Base-by-base conservation (phyloP, 2,888 invertebrate species). In the Alsophila aescularia region DNA sequence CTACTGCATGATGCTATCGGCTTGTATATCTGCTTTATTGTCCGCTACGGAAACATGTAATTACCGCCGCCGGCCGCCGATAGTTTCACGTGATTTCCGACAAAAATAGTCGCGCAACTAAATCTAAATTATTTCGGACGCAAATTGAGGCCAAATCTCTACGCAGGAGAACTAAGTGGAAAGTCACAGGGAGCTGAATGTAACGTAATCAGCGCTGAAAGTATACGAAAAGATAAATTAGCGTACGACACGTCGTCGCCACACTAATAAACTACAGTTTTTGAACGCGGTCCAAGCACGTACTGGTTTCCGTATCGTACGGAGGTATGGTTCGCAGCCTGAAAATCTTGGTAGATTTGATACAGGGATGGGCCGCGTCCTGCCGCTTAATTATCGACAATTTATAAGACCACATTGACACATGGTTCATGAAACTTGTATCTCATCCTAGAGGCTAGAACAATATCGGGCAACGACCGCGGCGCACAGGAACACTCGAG, bases 261-360 rank as follows among this genome's bases (percentile, higher is more conserved):
- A 74, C 72, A 75, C 72, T 76, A 82, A 84, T 78, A 82, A 81
- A 79, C 79, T 77, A 77, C 74, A 80, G 78, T 76, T 84, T 72
- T 87, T 87, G 87, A 89, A 85, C 81, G 58, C 60, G 76, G 55
- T 88, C 87, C 87, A 87, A 87, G 76, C 81, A 78, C 81, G 81
- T 83, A 81, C 76, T 74, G 61, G 79, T 83, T 87, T 86, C 87
- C 85, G 83, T 77, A 71, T 79, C 72, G 64, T 73, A 70, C 79
- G 79, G 78, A 83, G 77, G 70, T 69, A 71, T 79, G 81, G 81
- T 81, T 75, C 70, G 72, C 76, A 77, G 74, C 78, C 75, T 77
- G 72, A 82, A 71, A 81, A 71, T 70, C 64, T 71, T 58, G 63
- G 64, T 65, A 69, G 62, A 72, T 73, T 67, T 69, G 54, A 62